Evolutionary conservation across 1,140 invertebrate genomes (phyloP).

Genomic region (Trypoxylus dichotomus): DNA sequence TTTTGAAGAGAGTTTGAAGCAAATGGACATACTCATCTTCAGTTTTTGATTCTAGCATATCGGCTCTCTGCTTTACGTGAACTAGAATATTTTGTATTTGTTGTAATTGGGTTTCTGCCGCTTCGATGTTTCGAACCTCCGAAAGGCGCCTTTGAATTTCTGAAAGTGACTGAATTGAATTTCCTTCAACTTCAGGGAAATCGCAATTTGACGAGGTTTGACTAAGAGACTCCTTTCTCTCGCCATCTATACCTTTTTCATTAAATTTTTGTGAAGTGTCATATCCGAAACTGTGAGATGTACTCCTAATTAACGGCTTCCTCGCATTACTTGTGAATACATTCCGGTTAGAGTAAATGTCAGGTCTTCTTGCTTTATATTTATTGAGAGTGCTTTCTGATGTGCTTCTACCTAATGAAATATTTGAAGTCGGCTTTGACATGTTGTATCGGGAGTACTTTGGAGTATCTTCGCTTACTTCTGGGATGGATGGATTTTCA

Average conservation of each 20-base stretch:
- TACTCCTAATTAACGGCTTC: neutral
- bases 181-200: neutral
- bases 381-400: neutral
- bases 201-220: neutral
- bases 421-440: neutral
- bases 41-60: neutral
- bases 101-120: neutral
- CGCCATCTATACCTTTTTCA: neutral
- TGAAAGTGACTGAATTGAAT: neutral
- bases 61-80: neutral
- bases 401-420: neutral
- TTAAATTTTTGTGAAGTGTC: too few species aligned
- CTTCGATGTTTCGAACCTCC: neutral
- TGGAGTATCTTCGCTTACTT: too few species aligned
- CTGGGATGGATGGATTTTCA: too few species aligned
- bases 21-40: neutral
- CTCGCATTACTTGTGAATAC: neutral
- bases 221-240: neutral
- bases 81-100: neutral
- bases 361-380: neutral
- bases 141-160: slow-evolving; percentile 6
- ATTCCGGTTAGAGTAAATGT: neutral
- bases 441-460: neutral
- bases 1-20: neutral
- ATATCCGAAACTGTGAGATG: neutral